Evolutionary conservation across 2,797 vertebrate genomes (phyloP).

Genomic region (Pelodytes ibericus): DNA sequence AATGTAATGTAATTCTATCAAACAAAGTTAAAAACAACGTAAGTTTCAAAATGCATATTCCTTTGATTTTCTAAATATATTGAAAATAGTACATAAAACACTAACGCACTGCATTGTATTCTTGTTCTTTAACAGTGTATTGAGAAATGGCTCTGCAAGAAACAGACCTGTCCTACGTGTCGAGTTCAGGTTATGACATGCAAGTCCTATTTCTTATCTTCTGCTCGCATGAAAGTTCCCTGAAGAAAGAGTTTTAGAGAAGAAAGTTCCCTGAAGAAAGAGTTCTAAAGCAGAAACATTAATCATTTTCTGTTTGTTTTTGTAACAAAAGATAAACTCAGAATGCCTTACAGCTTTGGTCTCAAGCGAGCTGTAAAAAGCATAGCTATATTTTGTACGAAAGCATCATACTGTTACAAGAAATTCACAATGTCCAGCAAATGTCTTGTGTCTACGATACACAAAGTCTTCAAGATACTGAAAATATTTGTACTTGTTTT

Average conservation of each 20-base stretch:
- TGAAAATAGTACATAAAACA: no score
- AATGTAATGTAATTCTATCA: no score
- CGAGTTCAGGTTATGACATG: conserved; percentile 59
- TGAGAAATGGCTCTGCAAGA: conserved; percentile 69
- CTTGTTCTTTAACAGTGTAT: conserved; percentile 60
- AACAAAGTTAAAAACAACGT: no score
- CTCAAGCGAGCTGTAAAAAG: conserved; percentile 1
- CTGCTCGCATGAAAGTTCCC: conserved; percentile 56
- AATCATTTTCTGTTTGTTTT: conserved; percentile 24
- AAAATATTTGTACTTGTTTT: conserved; percentile 22
- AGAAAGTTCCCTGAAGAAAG: conserved; percentile 48
- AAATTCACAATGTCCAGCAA: neutral
- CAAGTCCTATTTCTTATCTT: conserved; percentile 65
- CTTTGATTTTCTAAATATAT: no score
- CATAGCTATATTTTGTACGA: conserved; percentile 6
- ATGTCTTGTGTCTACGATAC: neutral
- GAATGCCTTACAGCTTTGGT: neutral
- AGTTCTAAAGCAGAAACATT: neutral
- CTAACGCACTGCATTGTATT: neutral
- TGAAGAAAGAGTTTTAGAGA: no score
- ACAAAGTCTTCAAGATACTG: neutral
- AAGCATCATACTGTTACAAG: conserved; percentile 4
- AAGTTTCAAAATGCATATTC: no score
- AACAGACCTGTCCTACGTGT: conserved; percentile 63
- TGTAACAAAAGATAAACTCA: conserved; percentile 22